A percentile compares a stretch with the other conserved stretches of the same genome.
These are phyloP conservation scores for Amphimedon queenslandica DNA, from an alignment of 37 sponge, comb jelly and placozoan genomes.

Conservation along the genomic window DNA sequence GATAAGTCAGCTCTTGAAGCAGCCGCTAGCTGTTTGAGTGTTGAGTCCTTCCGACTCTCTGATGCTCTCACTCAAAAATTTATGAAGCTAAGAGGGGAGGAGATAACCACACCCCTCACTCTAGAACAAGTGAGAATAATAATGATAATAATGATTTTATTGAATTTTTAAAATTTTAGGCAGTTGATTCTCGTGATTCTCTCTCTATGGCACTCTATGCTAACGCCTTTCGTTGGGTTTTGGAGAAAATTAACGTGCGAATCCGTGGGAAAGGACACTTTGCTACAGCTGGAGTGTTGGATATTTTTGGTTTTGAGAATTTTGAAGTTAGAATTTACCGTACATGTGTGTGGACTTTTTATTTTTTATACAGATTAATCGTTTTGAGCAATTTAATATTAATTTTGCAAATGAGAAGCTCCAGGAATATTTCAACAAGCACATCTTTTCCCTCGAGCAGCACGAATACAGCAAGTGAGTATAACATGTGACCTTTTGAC, in stretches of 20 bases:
- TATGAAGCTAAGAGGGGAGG: constrained; percentile 90
- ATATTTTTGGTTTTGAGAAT: constrained; percentile 99
- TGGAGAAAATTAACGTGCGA: constrained; percentile 73
- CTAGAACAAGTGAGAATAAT: constrained; percentile 63
- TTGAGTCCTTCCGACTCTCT: constrained; percentile 66
- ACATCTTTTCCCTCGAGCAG: constrained; percentile 99
- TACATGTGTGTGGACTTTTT: no score
- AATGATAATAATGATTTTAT: neutral
- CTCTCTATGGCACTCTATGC: constrained; percentile 92
- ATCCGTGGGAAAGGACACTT: constrained; percentile 54
- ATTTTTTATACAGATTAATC: constrained; percentile 46
- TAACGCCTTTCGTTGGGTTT: constrained; percentile 80
- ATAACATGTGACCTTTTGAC: neutral
- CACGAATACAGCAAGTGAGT: constrained; percentile 97
- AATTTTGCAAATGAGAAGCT: constrained; percentile 99
- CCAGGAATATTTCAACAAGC: constrained; percentile 99
- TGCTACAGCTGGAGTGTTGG: constrained; percentile 87
- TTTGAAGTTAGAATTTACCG: constrained; percentile 83
- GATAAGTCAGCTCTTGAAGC: constrained; percentile 55
- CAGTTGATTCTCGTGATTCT: constrained; percentile 86
- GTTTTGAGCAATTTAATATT: constrained; percentile 99
- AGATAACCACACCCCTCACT: constrained; percentile 91
- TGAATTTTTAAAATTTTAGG: constrained; percentile 59
- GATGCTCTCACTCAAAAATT: constrained; percentile 89
- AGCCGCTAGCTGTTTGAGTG: constrained; percentile 59